These are phyloP conservation scores for Spodoptera frugiperda DNA, from an alignment of 1,140 invertebrate genomes.

Conservation along the genomic window DNA sequence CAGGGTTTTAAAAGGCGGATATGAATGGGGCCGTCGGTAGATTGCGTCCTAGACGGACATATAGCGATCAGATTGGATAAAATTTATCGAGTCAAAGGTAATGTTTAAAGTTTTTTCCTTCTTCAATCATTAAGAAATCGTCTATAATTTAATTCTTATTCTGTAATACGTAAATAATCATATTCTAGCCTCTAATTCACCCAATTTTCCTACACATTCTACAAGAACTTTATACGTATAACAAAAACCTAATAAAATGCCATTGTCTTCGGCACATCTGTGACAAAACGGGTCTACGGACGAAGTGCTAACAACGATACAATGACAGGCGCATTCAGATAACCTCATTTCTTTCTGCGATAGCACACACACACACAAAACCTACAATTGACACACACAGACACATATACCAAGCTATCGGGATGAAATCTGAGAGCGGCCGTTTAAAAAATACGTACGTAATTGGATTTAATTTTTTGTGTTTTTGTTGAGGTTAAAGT, in stretches of 20 bases:
- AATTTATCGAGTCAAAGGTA: too few relatives aligned
- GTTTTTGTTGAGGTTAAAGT: background rate
- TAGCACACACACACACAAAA: constrained; percentile 73
- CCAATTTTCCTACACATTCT: background rate
- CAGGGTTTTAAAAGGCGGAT: too few relatives aligned
- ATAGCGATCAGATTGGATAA: too few relatives aligned
- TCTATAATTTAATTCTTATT: too few relatives aligned
- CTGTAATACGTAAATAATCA: too few relatives aligned
- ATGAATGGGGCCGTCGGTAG: too few relatives aligned
- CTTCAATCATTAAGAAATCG: too few relatives aligned
- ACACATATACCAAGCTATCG: constrained; percentile 20
- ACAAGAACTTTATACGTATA: background rate
- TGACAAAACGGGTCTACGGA: constrained; percentile 51
- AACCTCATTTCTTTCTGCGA: constrained; percentile 84
- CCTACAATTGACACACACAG: constrained; percentile 44
- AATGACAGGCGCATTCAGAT: constrained; percentile 82
- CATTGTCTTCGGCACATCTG: constrained; percentile 26
- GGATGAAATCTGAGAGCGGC: constrained; percentile 45
- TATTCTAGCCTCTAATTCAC: background rate
- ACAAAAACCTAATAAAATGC: background rate
- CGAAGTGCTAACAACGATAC: constrained; percentile 64
- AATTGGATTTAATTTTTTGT: background rate
- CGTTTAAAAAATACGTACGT: constrained; percentile 19
- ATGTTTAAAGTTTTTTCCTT: too few relatives aligned
- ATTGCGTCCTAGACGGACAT: too few relatives aligned